Percentiles rank a stretch among this genome's conserved stretches.
These are phyloP conservation scores for Vandiemenella viatica DNA, from an alignment of 2,888 invertebrate genomes.

Conservation along the genomic window DNA sequence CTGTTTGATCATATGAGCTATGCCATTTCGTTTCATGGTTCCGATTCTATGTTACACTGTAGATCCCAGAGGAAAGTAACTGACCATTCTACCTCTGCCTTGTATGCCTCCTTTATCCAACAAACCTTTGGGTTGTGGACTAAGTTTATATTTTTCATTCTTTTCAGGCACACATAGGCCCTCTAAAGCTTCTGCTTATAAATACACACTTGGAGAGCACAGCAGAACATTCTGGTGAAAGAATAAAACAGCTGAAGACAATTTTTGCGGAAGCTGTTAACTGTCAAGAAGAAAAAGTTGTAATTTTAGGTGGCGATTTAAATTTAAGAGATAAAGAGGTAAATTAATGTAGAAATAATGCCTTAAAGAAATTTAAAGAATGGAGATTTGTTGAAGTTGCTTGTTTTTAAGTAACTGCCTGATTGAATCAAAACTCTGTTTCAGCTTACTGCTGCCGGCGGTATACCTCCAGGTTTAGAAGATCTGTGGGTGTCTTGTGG, in stretches of 20 bases:
- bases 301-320: constrained; percentile 42
- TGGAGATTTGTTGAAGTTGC: background rate
- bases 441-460: constrained; percentile 26
- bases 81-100: too few relatives aligned
- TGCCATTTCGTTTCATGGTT: too few relatives aligned
- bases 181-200: constrained; percentile 29
- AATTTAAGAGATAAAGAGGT: constrained; percentile 43
- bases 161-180: constrained; percentile 25
- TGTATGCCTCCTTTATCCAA: too few relatives aligned
- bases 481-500: constrained; percentile 40
- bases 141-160: background rate
- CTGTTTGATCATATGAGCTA: too few relatives aligned
- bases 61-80: too few relatives aligned
- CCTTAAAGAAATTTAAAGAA: background rate
- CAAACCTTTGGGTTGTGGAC: too few relatives aligned
- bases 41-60: too few relatives aligned
- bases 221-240: constrained; percentile 28
- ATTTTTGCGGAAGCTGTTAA: constrained; percentile 23
- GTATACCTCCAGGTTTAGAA: constrained; percentile 27
- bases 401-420: background rate
- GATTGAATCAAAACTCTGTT: constrained; percentile 8
- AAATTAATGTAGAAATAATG: background rate
- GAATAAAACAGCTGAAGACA: constrained; percentile 30
- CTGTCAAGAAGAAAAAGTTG: constrained; percentile 21
- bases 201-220: constrained; percentile 45